Base-by-base conservation (phyloP, 2,797 vertebrate species). In the Micropoecilia bifurca region DNA sequence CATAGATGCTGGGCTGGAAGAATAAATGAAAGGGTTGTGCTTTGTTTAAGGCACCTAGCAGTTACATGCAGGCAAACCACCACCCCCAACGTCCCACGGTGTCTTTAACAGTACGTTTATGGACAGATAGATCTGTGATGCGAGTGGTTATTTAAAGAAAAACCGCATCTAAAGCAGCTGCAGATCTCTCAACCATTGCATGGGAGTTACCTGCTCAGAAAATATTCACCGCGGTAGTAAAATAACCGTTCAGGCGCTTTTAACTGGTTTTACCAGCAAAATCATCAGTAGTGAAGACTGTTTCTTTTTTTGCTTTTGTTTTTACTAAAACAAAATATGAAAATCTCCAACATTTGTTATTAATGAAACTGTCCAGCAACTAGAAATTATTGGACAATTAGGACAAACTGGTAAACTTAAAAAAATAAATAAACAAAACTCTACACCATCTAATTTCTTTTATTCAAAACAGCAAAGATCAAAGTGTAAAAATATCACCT, bases 11-110 rank as follows among this genome's bases (percentile, higher is more conserved):
- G 10, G 36, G 63, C 20, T 68, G 20, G 63, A 72, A 80, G 68
- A 9, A 0, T 30, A 72, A 50, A 71, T 61, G n/a, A 43, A 85
- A 63, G 6, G 10, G 28, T 45, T 4, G 10, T 9, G 7, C 14
- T 53, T 55, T n/a, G 2, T n/a, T n/a, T 55, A 73, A 39, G 12
- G 12, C 25, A 9, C 77, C 61, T 39, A 57, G 75, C 18, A 57
- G 73, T 61, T 75, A 63, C 13, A 80, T 45, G 72, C 78, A 12
- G 28, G 83, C 46, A 82, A 89, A 82, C 78, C 78, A 74, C 68
- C 77, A 73, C 83, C 74, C 80, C 71, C 79, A 57, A 83, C 86
- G 83, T 75, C 75, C 78, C 80, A 80, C 63, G 5, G 80, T 59
- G 46, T 84, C 78, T 81, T 71, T 80, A 78, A 61, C 61, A 48